phyloP scores from a whole-genome alignment of 2,113 vertebrate genomes.

The Gasterosteus aculeatus region DNA sequence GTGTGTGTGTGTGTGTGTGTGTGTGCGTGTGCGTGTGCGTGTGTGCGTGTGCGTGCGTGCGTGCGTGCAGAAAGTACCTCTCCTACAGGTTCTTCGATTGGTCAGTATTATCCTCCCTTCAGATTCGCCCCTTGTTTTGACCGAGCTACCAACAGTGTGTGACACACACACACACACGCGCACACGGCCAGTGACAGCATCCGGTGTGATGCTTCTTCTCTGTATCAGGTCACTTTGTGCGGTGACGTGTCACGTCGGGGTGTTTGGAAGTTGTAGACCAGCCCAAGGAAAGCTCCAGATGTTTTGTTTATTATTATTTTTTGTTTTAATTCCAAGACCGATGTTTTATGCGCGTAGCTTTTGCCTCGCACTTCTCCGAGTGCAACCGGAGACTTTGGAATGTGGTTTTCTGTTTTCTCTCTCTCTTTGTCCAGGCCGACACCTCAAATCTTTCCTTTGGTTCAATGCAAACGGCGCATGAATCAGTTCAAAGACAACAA shows the following conservation, averaged over 20 bases:
- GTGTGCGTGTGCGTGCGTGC: background rate
- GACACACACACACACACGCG: slow-evolving; percentile 19
- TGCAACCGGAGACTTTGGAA: slow-evolving; percentile 13
- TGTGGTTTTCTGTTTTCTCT: background rate
- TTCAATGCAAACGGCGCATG: slow-evolving; percentile 1
- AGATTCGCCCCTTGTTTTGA: slow-evolving; percentile 30
- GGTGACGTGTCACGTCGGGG: slow-evolving; percentile 4
- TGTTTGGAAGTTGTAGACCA: slow-evolving; percentile 56
- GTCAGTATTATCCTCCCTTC: slow-evolving; percentile 73
- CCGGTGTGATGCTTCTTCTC: background rate
- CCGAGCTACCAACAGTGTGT: background rate
- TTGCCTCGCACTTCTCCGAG: slow-evolving; percentile 10
- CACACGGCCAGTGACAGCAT: slow-evolving; percentile 14
- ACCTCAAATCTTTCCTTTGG: slow-evolving; percentile 11
- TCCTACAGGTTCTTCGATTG: slow-evolving; percentile 52
- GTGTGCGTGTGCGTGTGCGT: background rate
- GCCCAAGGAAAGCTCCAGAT: slow-evolving; percentile 24
- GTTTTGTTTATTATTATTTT: background rate
- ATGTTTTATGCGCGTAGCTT: slow-evolving; percentile 4
- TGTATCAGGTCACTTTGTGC: slow-evolving; percentile 7
- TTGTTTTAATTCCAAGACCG: background rate
- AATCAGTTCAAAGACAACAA: slow-evolving; percentile 18
- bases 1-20: no score
- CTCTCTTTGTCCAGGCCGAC: background rate
- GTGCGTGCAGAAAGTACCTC: slow-evolving; percentile 35